phyloP scores from a whole-genome alignment of 2,888 invertebrate genomes.

The Archaeoteleia sp. region DNA sequence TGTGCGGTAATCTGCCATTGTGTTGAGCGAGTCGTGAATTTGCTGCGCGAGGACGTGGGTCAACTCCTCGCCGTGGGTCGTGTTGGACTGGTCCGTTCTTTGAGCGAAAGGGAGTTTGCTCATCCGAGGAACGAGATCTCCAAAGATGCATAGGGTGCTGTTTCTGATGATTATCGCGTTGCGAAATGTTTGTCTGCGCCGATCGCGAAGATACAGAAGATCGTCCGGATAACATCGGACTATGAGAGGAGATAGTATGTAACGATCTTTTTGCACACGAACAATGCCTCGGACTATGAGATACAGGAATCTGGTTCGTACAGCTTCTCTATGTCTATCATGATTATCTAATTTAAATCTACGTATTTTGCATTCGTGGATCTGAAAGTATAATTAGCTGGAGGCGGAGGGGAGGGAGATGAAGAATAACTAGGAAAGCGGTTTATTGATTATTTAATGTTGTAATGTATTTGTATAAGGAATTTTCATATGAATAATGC shows the following conservation, averaged over 20 bases:
- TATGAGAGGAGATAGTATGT: too few relatives aligned
- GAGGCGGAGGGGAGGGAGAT: too few relatives aligned
- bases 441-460: too few relatives aligned
- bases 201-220: conserved; percentile 43
- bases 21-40: conserved; percentile 59
- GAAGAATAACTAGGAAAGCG: too few relatives aligned
- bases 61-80: conserved; percentile 36
- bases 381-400: too few relatives aligned
- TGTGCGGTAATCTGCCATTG: conserved; percentile 61
- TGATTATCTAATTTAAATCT: conserved; percentile 48
- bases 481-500: too few relatives aligned
- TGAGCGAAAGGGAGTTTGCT: conserved; percentile 23
- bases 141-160: conserved; percentile 16
- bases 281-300: conserved; percentile 31
- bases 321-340: conserved; percentile 8
- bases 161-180: conserved; percentile 58
- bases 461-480: too few relatives aligned
- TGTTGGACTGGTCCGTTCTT: conserved; percentile 57
- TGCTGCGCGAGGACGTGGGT: conserved; percentile 54
- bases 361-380: too few relatives aligned
- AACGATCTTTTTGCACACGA: too few relatives aligned
- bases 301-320: neutral
- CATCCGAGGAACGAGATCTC: conserved; percentile 23
- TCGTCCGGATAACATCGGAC: conserved; percentile 32
- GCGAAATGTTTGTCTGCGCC: conserved; percentile 53